phyloP scores from a whole-genome alignment of 2,113 vertebrate species.

The Paratilapia polleni region DNA sequence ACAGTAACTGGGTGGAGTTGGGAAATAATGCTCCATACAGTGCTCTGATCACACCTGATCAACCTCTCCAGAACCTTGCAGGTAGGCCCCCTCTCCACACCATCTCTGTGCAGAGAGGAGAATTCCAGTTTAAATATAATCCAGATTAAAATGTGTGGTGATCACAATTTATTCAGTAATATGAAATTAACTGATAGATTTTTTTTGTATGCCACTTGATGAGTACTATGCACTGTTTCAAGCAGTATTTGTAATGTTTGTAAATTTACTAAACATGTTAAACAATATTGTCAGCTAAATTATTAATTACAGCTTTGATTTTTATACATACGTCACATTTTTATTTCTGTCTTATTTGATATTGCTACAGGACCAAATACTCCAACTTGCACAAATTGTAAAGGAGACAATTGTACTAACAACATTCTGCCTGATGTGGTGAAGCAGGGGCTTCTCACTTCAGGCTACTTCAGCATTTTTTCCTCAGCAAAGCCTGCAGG shows the following conservation, averaged over 20 bases:
- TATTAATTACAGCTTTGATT: neutral
- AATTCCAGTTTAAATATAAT: neutral
- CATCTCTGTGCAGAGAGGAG: accelerated
- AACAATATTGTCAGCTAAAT: too few relatives aligned
- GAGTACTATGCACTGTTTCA: too few relatives aligned
- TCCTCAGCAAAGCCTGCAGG: slow-evolving; percentile 65
- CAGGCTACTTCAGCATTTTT: slow-evolving; percentile 68
- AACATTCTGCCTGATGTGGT: slow-evolving; percentile 66
- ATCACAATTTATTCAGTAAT: neutral
- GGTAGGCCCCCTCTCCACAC: slow-evolving; percentile 12
- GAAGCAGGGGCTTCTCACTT: slow-evolving; percentile 61
- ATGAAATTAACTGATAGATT: too few relatives aligned
- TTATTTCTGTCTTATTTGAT: neutral
- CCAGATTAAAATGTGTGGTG: neutral
- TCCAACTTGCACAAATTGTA: slow-evolving; percentile 70
- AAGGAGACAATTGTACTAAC: slow-evolving; percentile 33
- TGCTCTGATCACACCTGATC: slow-evolving; percentile 63
- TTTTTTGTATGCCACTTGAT: too few relatives aligned
- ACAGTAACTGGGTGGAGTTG: slow-evolving; percentile 79
- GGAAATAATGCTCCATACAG: slow-evolving; percentile 59
- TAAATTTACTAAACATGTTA: too few relatives aligned
- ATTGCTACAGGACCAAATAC: slow-evolving; percentile 28
- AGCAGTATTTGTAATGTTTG: too few relatives aligned
- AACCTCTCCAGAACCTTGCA: slow-evolving; percentile 65
- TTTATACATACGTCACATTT: neutral